phyloP scores from a whole-genome alignment of 2,888 invertebrate genomes.

The Dione juno region DNA sequence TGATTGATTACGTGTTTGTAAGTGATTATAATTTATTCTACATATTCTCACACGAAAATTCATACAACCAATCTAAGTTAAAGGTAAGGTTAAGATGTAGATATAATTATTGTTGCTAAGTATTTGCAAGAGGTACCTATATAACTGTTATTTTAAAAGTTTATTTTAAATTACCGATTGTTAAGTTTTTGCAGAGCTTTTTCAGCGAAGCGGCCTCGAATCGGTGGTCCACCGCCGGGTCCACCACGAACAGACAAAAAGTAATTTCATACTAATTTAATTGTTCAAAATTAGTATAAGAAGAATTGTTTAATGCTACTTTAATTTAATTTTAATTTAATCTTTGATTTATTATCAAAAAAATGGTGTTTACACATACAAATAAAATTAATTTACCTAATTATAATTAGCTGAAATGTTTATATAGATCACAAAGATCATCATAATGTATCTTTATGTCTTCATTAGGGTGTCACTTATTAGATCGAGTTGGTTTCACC shows the following conservation, averaged over 20 bases:
- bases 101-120: not conserved
- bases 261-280: not conserved
- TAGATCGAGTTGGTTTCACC: slow-evolving; percentile 41
- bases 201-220: not conserved
- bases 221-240: not conserved
- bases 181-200: not conserved
- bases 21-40: too few relatives aligned
- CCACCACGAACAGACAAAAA: not conserved
- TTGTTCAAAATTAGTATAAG: not conserved
- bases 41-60: too few relatives aligned
- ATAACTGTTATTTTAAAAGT: not conserved
- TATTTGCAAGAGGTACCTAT: not conserved
- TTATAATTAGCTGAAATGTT: not conserved
- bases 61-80: too few relatives aligned
- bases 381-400: too few relatives aligned
- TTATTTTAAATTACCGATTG: not conserved
- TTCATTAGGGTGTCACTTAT: slow-evolving; percentile 36
- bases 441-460: slow-evolving; percentile 34
- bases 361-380: too few relatives aligned
- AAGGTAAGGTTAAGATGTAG: not conserved
- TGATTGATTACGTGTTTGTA: too few relatives aligned
- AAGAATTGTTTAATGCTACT: not conserved
- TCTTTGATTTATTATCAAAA: too few relatives aligned
- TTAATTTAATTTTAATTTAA: too few relatives aligned
- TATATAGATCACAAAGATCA: slow-evolving; percentile 29